Evolutionary conservation across 2,888 invertebrate genomes (phyloP), one percentile per base, ranked within the genome.

Genomic region (Ectemnius cavifrons): DNA sequence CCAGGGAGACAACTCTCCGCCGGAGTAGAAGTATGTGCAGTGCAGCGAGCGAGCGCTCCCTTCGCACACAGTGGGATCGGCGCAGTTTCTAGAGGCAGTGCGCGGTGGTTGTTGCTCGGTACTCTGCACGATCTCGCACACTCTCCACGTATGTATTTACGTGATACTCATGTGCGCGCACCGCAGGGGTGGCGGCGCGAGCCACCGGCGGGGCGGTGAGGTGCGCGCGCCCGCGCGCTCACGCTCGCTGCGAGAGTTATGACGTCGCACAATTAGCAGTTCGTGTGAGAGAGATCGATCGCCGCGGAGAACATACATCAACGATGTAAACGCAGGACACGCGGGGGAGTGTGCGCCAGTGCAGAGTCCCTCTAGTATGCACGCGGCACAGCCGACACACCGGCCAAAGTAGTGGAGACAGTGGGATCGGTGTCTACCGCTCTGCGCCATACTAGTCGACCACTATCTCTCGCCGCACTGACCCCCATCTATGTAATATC

Each of bases 271-370:
- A 91, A 91, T 91, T 91, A 91, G 90, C 90, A 90, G 90, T 88
- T 90, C 87, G 89, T 89, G 90, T 89, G 90, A 89, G 90, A 90
- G 89, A 91, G 91, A 91, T 91, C 91, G 90, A 91, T 91, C 88
- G 89, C 85, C 84, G 86, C 82, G 85, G 87, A 85, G 89, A 88
- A 90, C 90, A 91, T 90, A 88, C 88, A 90, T 90, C 90, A 90
- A 86, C 88, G 83, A 81, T 84, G 88, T 88, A 88, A 89, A 80
- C 87, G 87, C 86, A 74, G 85, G 78, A 83, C 86, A 82, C 84
- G 84, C 85, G 71, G 73, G 73, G 73, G 72, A 75, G 79, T 72
- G 74, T 66, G 79, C 74, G 71, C 76, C 49, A 52, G 49, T 58
- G 73, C 71, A 58, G 76, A 74, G 71, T 74, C 77, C 77, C 73